Evolutionary conservation across 2,888 invertebrate species (phyloP), one percentile per base, ranked within the genome.

Genomic region (Pollenia griseotomentosa): DNA sequence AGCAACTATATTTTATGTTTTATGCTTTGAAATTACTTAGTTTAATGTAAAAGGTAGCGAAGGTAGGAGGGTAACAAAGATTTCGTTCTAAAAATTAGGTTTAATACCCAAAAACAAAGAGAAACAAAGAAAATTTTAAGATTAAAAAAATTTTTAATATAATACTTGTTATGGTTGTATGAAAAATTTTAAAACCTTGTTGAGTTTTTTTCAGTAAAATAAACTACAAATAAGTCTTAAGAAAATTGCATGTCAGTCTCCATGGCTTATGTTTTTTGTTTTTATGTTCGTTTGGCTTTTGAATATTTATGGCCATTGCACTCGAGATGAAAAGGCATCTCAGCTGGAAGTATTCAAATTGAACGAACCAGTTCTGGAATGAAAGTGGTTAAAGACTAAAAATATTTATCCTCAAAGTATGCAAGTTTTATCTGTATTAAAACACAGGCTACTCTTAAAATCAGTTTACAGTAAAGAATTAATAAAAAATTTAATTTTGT

Each of bases 161-260:
- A 23, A 33, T n/a, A 48, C 48, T n/a, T 51, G 48, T 42, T 48
- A 70, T 1, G 14, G 19, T 4, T 40, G 14, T 40, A 23, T 33
- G 51, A 16, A 68, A 65, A 59, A 42, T 78, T 9, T 11, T 23
- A 46, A 66, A 57, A 59, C 57, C 75, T 59, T 65, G 19, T 40
- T 65, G 14, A 65, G 55, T n/a, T n/a, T 63, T 63, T 63, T 78
- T 46, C 48, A 10, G 42, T 16, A 65, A 46, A 66, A 78, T 44
- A 66, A 78, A 57, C 46, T 66, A 48, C 77, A 78, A 78, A 79
- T 79, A 79, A 59, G 68, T 79, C 78, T 33, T 33, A 59, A 53
- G 16, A 46, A 46, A 59, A 79, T 79, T 66, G 48, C 68, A 79
- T 59, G 55, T 65, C 46, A 55, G 55, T 48, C 33, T 61, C 63